phyloP scores from a whole-genome alignment of 2,888 invertebrate genomes.

The Machimus atricapillus region DNA sequence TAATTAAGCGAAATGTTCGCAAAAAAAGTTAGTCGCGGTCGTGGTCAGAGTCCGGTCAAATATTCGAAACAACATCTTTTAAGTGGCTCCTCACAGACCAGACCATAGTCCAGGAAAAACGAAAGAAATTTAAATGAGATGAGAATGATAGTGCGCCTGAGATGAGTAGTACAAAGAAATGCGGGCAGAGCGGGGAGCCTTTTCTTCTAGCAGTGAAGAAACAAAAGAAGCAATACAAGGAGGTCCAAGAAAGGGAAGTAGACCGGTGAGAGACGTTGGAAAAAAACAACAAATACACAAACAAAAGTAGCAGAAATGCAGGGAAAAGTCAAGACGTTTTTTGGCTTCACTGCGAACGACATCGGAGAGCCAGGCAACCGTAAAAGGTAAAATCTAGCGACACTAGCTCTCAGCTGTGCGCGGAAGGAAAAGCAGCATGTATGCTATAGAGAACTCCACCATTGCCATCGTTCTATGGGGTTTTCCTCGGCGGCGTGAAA shows the following conservation, averaged over 20 bases:
- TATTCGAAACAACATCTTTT: background rate
- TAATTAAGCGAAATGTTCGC: background rate
- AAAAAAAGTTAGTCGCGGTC: background rate
- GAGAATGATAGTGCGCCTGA: background rate
- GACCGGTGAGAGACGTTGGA: conserved; percentile 2
- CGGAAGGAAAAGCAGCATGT: background rate
- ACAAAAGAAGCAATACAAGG: conserved; percentile 11
- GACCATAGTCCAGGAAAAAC: background rate
- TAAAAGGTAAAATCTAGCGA: conserved; percentile 9
- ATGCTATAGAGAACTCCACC: background rate
- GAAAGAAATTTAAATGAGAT: background rate
- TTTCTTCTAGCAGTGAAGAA: background rate
- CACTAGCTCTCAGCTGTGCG: background rate
- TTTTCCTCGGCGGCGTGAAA: background rate
- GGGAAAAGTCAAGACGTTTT: conserved; percentile 18
- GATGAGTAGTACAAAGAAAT: background rate
- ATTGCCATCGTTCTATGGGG: background rate
- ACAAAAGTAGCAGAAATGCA: background rate
- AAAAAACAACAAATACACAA: background rate
- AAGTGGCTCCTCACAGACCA: background rate
- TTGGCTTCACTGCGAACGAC: background rate
- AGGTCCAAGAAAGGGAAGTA: background rate
- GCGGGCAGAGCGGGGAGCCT: background rate
- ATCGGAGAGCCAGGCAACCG: background rate
- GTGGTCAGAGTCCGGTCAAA: background rate